phyloP scores from a whole-genome alignment of 2,888 invertebrate genomes.

The Campaea margaritaria region DNA sequence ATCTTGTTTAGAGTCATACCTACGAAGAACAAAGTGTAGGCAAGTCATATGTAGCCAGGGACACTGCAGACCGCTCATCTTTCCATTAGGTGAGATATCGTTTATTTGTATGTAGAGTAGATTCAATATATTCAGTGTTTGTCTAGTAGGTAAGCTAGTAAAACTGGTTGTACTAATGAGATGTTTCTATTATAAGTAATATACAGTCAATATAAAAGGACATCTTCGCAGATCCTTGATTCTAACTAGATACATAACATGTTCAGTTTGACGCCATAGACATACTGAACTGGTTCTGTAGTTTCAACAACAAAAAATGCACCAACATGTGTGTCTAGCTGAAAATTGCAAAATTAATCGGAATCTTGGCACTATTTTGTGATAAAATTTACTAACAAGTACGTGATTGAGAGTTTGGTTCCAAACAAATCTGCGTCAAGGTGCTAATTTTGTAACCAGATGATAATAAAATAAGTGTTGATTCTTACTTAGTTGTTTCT shows the following conservation, averaged over 20 bases:
- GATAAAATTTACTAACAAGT: not conserved
- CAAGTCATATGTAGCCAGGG: no score
- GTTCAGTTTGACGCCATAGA: not conserved
- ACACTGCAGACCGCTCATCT: no score
- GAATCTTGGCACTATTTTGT: not conserved
- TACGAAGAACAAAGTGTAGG: no score
- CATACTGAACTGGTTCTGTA: not conserved
- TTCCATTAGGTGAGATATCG: no score
- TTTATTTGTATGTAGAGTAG: not conserved
- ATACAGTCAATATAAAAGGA: no score
- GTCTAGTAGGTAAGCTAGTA: not conserved
- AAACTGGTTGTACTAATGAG: conserved; percentile 12
- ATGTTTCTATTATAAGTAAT: conserved; percentile 8
- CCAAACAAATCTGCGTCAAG: conserved; percentile 35
- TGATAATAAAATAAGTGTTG: conserved; percentile 14
- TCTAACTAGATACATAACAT: no score
- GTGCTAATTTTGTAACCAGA: conserved; percentile 50
- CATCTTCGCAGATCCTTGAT: not conserved
- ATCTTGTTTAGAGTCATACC: no score
- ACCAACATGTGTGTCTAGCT: no score
- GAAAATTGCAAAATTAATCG: no score
- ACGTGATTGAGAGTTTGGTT: conserved; percentile 31
- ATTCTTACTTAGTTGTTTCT: not conserved
- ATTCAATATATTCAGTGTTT: not conserved
- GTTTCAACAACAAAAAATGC: no score